These are phyloP conservation scores for Entomobrya proxima DNA, from an alignment of 2,888 invertebrate genomes.

Conservation along the genomic window DNA sequence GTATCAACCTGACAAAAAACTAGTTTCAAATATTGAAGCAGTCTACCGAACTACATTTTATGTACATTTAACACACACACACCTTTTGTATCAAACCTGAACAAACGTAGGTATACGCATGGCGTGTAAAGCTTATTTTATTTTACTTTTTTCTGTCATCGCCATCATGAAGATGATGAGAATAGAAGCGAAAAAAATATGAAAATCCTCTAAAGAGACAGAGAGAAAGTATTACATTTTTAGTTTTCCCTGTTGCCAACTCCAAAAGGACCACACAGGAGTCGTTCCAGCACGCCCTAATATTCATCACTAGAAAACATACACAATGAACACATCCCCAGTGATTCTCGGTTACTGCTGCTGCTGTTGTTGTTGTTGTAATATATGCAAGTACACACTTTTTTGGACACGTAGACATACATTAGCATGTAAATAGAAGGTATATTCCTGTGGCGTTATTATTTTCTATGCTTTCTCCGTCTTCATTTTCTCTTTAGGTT, in stretches of 20 bases:
- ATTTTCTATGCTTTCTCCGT: neutral
- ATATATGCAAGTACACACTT: neutral
- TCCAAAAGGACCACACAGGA: slow-evolving; percentile 62
- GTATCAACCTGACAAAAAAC: slow-evolving; percentile 60
- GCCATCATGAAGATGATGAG: slow-evolving; percentile 39
- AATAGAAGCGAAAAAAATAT: slow-evolving; percentile 36
- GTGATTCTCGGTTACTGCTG: too few species aligned
- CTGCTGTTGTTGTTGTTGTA: too few species aligned
- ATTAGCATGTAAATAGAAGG: slow-evolving; percentile 20
- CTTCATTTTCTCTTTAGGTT: neutral
- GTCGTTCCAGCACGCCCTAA: slow-evolving; percentile 6
- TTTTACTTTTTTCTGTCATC: slow-evolving; percentile 41
- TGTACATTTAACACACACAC: neutral
- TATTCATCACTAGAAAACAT: slow-evolving; percentile 31
- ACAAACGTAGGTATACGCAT: neutral
- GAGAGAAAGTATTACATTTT: slow-evolving; percentile 53
- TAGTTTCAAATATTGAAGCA: slow-evolving; percentile 22
- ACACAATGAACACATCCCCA: neutral
- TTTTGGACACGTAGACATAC: neutral
- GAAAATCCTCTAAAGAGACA: slow-evolving; percentile 38
- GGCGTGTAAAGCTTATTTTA: neutral
- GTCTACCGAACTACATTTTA: neutral
- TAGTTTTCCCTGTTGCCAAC: slow-evolving; percentile 59
- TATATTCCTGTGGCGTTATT: neutral
- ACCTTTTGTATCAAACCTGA: neutral